Evolutionary conservation across 1,140 invertebrate species (phyloP).

Genomic region (Pseudobourletiella spinata): DNA sequence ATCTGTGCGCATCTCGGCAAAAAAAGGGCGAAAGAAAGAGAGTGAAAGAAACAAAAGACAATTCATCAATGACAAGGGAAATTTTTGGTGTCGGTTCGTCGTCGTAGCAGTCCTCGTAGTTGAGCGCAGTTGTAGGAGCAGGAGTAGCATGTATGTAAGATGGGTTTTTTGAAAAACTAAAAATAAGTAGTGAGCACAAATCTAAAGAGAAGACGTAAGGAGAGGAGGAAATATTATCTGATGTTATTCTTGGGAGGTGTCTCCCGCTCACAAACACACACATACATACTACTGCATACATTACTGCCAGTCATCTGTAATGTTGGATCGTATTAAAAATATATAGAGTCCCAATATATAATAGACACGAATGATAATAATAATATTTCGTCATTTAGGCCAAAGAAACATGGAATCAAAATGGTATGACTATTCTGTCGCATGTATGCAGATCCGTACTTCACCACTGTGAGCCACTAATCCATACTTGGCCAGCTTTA

Average conservation of each 20-base stretch:
- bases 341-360: too few relatives aligned
- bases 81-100: constrained; percentile 18
- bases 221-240: constrained; percentile 1
- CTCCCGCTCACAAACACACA: neutral
- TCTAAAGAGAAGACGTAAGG: neutral
- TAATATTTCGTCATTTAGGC: too few relatives aligned
- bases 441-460: too few relatives aligned
- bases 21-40: constrained; percentile 11
- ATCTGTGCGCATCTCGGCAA: constrained; percentile 1
- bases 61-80: constrained; percentile 32
- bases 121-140: constrained; percentile 2
- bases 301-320: neutral
- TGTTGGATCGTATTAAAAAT: neutral
- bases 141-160: constrained; percentile 2
- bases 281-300: constrained; percentile 3
- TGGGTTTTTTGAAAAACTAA: constrained; percentile 25
- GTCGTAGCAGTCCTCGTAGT: neutral
- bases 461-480: too few relatives aligned
- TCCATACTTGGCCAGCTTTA: too few relatives aligned
- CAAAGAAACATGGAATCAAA: too few relatives aligned
- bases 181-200: constrained; percentile 9
- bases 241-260: constrained; percentile 11
- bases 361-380: too few relatives aligned
- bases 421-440: too few relatives aligned
- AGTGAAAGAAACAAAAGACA: constrained; percentile 29